phyloP scores from a whole-genome alignment of 2,888 invertebrate genomes.

The Caradrina kadenii region DNA sequence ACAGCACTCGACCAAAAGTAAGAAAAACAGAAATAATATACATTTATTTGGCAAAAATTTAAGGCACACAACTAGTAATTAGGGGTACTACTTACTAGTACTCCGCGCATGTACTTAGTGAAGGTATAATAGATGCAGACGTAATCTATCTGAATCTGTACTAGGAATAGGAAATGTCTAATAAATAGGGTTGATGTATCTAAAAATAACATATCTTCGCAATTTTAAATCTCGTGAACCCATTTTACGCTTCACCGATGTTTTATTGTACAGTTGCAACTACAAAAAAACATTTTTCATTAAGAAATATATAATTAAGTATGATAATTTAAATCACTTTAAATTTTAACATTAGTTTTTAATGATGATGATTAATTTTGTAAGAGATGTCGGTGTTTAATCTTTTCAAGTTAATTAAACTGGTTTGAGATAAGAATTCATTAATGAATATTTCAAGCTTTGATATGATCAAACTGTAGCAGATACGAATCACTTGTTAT shows the following conservation, averaged over 20 bases:
- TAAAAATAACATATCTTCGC: background rate
- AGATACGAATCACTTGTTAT: slow-evolving; percentile 7
- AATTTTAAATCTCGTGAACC: background rate
- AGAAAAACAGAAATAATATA: too few relatives aligned
- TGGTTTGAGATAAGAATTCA: slow-evolving; percentile 27
- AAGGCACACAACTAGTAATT: too few relatives aligned
- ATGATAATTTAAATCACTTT: slow-evolving; percentile 33
- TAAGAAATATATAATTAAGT: slow-evolving; percentile 15
- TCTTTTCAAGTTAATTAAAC: slow-evolving; percentile 31
- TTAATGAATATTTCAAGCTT: slow-evolving; percentile 19
- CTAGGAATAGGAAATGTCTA: too few relatives aligned
- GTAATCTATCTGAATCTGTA: background rate
- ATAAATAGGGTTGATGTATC: too few relatives aligned
- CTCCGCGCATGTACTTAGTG: too few relatives aligned
- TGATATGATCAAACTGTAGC: slow-evolving; percentile 16
- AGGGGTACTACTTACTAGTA: too few relatives aligned
- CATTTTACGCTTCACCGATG: background rate
- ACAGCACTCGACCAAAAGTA: too few relatives aligned
- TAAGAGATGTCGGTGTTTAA: slow-evolving; percentile 21
- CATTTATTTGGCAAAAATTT: too few relatives aligned
- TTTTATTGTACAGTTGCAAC: slow-evolving; percentile 5
- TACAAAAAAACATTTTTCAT: slow-evolving; percentile 8
- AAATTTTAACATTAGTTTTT: slow-evolving; percentile 1
- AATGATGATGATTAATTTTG: slow-evolving; percentile 37
- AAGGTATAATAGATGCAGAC: too few relatives aligned